Evolutionary conservation across 2,888 invertebrate species (phyloP), one percentile per base, ranked within the genome.

Genomic region (Chrysotoxum bicinctum): DNA sequence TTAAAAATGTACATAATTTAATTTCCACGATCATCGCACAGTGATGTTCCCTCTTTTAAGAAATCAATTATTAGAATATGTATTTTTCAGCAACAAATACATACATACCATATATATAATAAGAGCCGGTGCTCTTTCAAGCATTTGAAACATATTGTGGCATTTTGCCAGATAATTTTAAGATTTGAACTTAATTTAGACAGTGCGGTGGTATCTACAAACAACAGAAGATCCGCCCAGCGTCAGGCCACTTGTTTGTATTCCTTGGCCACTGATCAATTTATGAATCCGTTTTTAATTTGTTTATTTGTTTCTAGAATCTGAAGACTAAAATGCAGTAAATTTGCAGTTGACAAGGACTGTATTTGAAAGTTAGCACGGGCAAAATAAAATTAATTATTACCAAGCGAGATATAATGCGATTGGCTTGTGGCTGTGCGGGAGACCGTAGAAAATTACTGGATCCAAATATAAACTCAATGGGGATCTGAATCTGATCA

Each of bases 401-500:
- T 12, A 30, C 43, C 19, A 30, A 21, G 14, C 68, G 32, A 40
- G 45, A 66, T 54, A 26, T 66, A 66, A 58, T 72, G 12, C 14
- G 43, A 70, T 70, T 12, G 14, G 26, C 45, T 76, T 14, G 16
- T 7, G 48, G 30, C 48, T 54, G 50, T 80, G 58, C 80, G 62
- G 69, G 75, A 80, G 62, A 52, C 26, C n/a, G 40, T 45, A 43
- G 16, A 66, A 72, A 60, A 66, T 68, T 37, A 72, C 70, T 64
- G 80, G 58, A 74, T 81, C 80, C 74, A 81, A 81, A 87, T 78
- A 85, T 87, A 87, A 80, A 78, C 43, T 69, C 64, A 43, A 73
- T 30, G 70, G 76, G 66, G 75, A 85, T 81, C 74, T 81, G 77
- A 50, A 84, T 84, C 12, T 48, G 75, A 14, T 58, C 58, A 54